Evolutionary conservation across 2,888 invertebrate genomes (phyloP).

Genomic region (Pyrochroa serraticornis): DNA sequence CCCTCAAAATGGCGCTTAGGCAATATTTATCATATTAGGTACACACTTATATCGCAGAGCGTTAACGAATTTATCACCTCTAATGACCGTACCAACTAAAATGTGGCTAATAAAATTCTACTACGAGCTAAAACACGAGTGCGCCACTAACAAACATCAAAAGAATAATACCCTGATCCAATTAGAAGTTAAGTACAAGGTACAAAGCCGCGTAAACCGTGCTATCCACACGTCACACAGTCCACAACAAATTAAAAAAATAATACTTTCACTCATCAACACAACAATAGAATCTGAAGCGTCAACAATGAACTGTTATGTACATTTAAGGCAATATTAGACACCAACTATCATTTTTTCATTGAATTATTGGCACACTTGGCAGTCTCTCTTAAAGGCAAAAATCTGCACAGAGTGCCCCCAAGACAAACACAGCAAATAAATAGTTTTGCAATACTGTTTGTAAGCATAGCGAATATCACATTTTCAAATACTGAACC

Average conservation of each 20-base stretch:
- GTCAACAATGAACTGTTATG: conserved; percentile 37
- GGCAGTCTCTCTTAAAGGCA: conserved; percentile 33
- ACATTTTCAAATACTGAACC: conserved; percentile 28
- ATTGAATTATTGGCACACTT: conserved; percentile 38
- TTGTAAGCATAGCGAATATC: conserved; percentile 16
- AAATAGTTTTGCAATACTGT: conserved; percentile 11
- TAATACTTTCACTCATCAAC: too few species aligned
- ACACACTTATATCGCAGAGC: conserved; percentile 28
- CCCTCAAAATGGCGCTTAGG: conserved; percentile 36
- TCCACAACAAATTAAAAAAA: conserved; percentile 12
- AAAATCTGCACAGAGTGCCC: background rate
- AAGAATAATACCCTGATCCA: conserved; percentile 11
- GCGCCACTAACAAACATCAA: background rate
- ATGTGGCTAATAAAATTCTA: background rate
- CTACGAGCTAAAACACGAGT: background rate
- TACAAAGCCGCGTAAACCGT: conserved; percentile 1
- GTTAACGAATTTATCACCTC: conserved; percentile 4
- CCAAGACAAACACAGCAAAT: conserved; percentile 14
- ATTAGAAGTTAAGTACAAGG: conserved; percentile 12
- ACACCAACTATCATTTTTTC: conserved; percentile 26
- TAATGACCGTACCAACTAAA: background rate
- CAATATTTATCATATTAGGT: conserved; percentile 24
- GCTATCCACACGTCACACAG: background rate
- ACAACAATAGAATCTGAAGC: conserved; percentile 40
- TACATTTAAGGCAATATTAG: conserved; percentile 43